A percentile compares a stretch with the other conserved stretches of the same genome.
Conservation (phyloP, 2,888 invertebrate genomes). For the Choristoneura rosaceana region DNA sequence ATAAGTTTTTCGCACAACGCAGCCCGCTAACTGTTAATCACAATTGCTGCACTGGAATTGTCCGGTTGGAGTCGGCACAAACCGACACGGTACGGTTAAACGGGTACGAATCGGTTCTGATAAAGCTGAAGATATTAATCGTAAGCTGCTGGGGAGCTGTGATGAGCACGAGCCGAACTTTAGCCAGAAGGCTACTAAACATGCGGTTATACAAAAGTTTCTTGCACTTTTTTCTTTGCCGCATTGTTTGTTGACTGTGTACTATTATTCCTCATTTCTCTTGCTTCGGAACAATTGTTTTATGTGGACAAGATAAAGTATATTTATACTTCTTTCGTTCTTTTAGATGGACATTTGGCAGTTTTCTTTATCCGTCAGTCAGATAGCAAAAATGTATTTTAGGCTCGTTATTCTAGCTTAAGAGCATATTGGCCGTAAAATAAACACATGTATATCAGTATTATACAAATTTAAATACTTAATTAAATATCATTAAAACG, state of each 20-base stretch:
- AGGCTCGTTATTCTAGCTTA: too few species aligned
- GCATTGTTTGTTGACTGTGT: too few species aligned
- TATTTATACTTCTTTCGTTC: too few species aligned
- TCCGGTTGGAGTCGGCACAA: slow-evolving; percentile 61
- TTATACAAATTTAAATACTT: too few species aligned
- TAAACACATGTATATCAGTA: too few species aligned
- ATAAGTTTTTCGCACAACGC: slow-evolving; percentile 57
- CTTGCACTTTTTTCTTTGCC: too few species aligned
- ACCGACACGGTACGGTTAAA: slow-evolving; percentile 58
- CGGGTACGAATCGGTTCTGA: slow-evolving; percentile 62
- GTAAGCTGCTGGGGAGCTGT: not conserved
- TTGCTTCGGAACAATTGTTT: too few species aligned
- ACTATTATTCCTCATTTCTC: too few species aligned
- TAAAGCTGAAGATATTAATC: slow-evolving; percentile 41
- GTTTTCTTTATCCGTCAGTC: not conserved
- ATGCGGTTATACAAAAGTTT: not conserved
- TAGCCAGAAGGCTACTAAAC: not conserved
- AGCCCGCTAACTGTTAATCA: slow-evolving; percentile 64
- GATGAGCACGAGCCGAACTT: not conserved
- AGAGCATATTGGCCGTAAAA: too few species aligned
- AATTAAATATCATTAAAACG: not conserved
- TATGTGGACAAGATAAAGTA: too few species aligned
- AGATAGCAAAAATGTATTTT: not conserved
- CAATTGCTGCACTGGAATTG: slow-evolving; percentile 63
- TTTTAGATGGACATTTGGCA: not conserved